These are phyloP conservation scores for Quiscalus mexicanus DNA, from an alignment of 2,113 vertebrate species.

Conservation along the genomic window DNA sequence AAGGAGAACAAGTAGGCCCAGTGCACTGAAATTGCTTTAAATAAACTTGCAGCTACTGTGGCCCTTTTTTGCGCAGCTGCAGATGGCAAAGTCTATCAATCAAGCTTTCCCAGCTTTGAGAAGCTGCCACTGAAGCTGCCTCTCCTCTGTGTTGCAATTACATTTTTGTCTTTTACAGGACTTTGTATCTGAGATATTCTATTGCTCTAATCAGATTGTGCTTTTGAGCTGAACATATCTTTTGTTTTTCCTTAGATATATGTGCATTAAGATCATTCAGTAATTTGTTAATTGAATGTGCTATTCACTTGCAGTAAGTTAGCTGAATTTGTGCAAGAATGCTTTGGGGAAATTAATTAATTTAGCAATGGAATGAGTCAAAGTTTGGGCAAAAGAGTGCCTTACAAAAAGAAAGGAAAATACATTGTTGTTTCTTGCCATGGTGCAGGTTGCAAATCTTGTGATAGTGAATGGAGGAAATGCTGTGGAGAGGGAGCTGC, in stretches of 20 bases:
- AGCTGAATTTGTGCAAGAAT: not conserved
- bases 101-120: constrained; percentile 63
- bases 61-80: constrained; percentile 55
- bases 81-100: constrained; percentile 73
- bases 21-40: constrained; percentile 70
- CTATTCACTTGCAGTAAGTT: constrained; percentile 3
- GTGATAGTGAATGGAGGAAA: not conserved
- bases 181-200: constrained; percentile 50
- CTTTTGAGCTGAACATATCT: not conserved
- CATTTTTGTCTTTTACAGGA: constrained; percentile 64
- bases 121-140: constrained; percentile 37
- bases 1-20: constrained; percentile 73
- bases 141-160: constrained; percentile 57
- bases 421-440: not conserved
- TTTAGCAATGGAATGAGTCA: not conserved
- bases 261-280: not conserved
- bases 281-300: constrained; percentile 18
- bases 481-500: not conserved
- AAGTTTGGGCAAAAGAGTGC: not conserved
- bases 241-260: not conserved
- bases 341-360: not conserved
- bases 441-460: not conserved
- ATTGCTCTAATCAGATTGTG: constrained; percentile 46
- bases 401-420: not conserved
- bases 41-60: constrained; percentile 74